Percentiles rank a stretch among this genome's conserved stretches.
Conservation (phyloP, 64 coral and sea anemone species). For the Astreopora myriophthalma region DNA sequence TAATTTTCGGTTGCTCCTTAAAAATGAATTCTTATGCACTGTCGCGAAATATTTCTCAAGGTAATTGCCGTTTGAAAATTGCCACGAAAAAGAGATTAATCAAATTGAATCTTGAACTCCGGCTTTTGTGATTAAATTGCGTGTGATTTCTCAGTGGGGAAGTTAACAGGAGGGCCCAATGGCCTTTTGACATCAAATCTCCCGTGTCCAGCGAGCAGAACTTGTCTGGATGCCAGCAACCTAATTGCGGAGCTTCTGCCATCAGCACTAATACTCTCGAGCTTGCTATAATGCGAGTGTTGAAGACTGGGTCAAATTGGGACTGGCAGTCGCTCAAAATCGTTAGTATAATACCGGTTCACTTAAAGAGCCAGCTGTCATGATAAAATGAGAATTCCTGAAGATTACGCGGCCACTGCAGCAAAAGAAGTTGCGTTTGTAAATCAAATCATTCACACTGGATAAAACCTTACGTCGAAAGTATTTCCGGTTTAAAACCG, state of each 20-base stretch:
- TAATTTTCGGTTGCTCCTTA: no score
- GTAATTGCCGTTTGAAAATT: neutral
- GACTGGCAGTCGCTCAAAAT: neutral
- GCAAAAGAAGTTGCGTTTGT: neutral
- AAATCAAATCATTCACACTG: constrained; percentile 4
- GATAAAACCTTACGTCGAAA: constrained; percentile 11
- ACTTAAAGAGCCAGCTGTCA: neutral
- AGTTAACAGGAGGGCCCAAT: neutral
- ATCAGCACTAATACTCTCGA: constrained; percentile 12
- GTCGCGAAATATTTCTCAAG: neutral
- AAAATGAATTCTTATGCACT: no score
- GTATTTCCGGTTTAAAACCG: constrained; percentile 48
- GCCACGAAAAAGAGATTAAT: neutral
- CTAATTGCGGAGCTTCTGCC: neutral
- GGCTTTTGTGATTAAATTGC: neutral
- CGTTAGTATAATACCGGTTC: neutral
- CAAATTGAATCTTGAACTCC: neutral
- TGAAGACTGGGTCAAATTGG: neutral
- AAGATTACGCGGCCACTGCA: neutral
- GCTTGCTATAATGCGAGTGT: neutral
- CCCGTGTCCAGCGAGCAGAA: neutral
- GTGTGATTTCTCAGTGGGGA: neutral
- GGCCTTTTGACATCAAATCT: constrained; percentile 29
- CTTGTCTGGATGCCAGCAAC: neutral
- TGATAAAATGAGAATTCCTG: neutral